Conservation (phyloP, 2,797 vertebrate genomes). For the Catamblyrhynchus diadema region DNA sequence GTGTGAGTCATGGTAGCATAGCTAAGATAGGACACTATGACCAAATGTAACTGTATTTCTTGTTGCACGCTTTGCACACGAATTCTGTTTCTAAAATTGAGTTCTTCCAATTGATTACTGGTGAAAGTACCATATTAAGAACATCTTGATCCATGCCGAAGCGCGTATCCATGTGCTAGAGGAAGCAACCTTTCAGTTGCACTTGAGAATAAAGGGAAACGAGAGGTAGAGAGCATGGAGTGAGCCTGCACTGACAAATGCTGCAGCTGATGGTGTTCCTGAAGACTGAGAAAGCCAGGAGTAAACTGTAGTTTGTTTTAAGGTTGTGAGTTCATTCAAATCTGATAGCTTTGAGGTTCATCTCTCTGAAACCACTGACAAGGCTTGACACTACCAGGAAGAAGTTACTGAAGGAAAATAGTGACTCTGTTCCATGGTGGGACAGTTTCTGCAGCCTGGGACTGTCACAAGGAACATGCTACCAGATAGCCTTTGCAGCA, state of each 20-base stretch:
- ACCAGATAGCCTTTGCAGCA: neutral
- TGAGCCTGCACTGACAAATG: neutral
- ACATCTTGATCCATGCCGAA: neutral
- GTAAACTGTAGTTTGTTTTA: neutral
- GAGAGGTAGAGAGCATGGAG: neutral
- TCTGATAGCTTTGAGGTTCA: neutral
- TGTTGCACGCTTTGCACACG: slow-evolving; percentile 77
- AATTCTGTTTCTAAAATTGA: slow-evolving; percentile 80
- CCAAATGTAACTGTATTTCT: slow-evolving; percentile 72
- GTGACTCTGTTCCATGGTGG: neutral
- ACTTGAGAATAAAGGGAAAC: neutral
- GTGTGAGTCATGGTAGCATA: slow-evolving; percentile 72
- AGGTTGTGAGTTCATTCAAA: neutral
- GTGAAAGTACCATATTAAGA: slow-evolving; percentile 15
- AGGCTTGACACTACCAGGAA: neutral
- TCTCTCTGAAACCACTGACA: neutral
- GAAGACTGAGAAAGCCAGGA: neutral
- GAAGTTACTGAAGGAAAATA: neutral
- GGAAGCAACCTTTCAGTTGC: slow-evolving; percentile 11
- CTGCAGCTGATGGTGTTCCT: neutral
- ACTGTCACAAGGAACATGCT: neutral
- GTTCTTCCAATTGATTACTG: slow-evolving; percentile 70
- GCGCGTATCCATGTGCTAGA: neutral
- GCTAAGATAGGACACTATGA: slow-evolving; percentile 73
- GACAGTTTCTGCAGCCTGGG: neutral